These are phyloP conservation scores for Dryas iulia DNA, from an alignment of 1,140 invertebrate genomes.

Conservation along the genomic window DNA sequence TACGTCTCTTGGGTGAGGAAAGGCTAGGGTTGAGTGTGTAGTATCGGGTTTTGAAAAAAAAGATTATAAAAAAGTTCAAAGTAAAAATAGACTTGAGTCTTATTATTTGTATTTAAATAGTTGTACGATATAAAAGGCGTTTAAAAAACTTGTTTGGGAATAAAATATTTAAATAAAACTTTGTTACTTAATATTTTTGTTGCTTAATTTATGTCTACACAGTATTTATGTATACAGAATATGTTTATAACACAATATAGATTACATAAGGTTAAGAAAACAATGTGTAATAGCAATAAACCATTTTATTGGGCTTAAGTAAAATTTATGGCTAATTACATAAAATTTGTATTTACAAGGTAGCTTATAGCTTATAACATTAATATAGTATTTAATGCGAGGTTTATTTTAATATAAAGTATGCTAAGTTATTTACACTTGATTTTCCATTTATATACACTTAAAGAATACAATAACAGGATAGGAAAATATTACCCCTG, in stretches of 20 bases:
- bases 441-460: neutral
- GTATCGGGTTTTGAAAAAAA: no score
- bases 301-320: constrained; percentile 33
- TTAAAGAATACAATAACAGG: neutral
- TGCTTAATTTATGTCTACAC: no score
- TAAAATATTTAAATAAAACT: no score
- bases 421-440: neutral
- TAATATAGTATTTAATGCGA: constrained; percentile 42
- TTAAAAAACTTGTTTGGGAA: no score
- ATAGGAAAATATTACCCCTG: neutral
- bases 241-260: neutral
- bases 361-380: constrained; percentile 12
- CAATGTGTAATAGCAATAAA: constrained; percentile 27
- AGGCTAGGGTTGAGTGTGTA: no score
- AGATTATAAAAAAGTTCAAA: no score
- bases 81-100: no score
- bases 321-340: constrained; percentile 27
- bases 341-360: constrained; percentile 51
- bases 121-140: no score
- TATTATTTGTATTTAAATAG: no score
- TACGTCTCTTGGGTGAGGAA: no score
- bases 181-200: no score
- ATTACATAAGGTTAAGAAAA: constrained; percentile 26
- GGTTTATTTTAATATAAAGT: constrained; percentile 30
- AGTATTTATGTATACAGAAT: no score